Conservation (phyloP, 2,113 vertebrate genomes). For the Myiozetetes cayanensis region DNA sequence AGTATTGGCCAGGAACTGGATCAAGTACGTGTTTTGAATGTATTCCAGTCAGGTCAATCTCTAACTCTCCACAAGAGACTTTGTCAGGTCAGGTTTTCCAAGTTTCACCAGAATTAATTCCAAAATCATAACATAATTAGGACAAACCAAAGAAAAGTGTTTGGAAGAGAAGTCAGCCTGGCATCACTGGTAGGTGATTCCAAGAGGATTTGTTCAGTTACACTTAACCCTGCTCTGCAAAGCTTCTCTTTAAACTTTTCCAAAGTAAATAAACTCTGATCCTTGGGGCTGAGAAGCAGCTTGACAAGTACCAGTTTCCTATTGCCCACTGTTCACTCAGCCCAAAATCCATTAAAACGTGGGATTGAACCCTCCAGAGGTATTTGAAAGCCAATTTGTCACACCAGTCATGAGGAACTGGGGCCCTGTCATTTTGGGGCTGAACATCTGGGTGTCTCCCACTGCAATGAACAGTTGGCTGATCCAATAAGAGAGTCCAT, state of each 20-base stretch:
- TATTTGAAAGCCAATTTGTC: neutral
- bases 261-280: neutral
- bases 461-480: too few relatives aligned
- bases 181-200: neutral
- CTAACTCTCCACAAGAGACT: neutral
- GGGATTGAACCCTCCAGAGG: neutral
- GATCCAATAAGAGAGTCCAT: too few relatives aligned
- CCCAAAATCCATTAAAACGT: neutral
- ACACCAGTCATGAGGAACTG: accelerated
- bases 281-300: neutral
- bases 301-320: neutral
- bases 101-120: neutral
- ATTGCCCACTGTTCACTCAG: neutral
- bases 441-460: accelerated
- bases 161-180: neutral
- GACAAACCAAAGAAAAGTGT: neutral
- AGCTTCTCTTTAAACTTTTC: neutral
- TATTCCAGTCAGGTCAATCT: neutral
- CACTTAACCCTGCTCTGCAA: neutral
- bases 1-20: neutral
- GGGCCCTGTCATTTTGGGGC: accelerated
- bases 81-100: neutral
- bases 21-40: neutral
- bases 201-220: neutral
- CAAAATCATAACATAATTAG: neutral